These are phyloP conservation scores for Butorides virescens DNA, from an alignment of 2,113 vertebrate genomes.

Conservation along the genomic window DNA sequence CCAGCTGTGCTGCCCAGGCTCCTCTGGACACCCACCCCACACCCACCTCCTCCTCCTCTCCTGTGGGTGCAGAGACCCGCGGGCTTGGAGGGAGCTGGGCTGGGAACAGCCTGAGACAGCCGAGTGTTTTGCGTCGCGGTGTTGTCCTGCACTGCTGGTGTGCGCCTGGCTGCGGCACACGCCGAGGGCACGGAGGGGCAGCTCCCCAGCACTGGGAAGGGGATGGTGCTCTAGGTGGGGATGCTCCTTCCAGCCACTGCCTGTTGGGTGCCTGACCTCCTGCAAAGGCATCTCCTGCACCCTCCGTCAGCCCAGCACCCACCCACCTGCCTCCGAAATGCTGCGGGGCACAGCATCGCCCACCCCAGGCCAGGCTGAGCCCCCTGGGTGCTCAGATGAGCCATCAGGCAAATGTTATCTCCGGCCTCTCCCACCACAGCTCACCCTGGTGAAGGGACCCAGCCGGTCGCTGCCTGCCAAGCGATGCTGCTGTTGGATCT, in stretches of 20 bases:
- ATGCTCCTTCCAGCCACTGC: background rate
- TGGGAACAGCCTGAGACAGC: background rate
- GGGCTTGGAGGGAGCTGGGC: background rate
- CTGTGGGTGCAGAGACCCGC: background rate
- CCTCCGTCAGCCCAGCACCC: background rate
- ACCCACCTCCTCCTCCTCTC: background rate
- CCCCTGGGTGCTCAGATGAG: background rate
- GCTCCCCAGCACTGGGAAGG: background rate
- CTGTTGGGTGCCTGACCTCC: background rate
- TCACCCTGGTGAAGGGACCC: background rate
- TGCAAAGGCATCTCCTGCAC: background rate
- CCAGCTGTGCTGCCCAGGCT: fast-evolving
- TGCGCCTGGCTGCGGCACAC: background rate
- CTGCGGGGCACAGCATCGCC: fast-evolving
- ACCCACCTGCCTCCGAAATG: background rate
- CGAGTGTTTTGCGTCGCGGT: fast-evolving
- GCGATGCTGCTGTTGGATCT: background rate
- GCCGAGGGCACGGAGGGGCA: fast-evolving
- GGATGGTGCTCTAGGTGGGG: background rate
- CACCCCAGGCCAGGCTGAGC: background rate
- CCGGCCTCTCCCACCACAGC: background rate
- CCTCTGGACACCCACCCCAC: background rate
- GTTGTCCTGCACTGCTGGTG: background rate
- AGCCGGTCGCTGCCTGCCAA: fast-evolving
- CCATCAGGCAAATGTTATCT: fast-evolving